Evolutionary conservation across 2,797 vertebrate species (phyloP).

Genomic region (Mus minutoides): DNA sequence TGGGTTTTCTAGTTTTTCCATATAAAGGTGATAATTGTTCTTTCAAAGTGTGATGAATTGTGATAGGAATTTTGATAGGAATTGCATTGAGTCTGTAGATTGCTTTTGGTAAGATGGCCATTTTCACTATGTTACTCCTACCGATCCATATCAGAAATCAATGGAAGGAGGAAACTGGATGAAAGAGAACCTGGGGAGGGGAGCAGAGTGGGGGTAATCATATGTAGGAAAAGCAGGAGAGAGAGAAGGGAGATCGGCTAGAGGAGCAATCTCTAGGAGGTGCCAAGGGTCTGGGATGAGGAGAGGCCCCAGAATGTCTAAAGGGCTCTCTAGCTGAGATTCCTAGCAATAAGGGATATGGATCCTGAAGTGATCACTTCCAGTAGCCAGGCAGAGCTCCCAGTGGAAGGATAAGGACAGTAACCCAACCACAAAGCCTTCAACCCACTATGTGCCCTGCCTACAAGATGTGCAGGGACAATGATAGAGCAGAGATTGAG

Average conservation of each 20-base stretch:
- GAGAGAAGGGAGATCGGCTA: neutral
- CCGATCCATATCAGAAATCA: neutral
- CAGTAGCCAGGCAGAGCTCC: neutral
- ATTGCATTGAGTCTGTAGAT: neutral
- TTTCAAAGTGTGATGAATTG: neutral
- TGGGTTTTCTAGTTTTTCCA: neutral
- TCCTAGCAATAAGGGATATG: neutral
- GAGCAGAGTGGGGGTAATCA: neutral
- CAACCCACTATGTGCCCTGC: neutral
- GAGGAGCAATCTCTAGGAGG: neutral
- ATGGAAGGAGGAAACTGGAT: neutral
- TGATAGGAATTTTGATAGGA: neutral
- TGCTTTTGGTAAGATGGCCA: neutral
- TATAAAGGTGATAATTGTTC: neutral
- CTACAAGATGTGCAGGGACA: neutral
- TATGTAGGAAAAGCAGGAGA: neutral
- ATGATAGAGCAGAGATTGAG: neutral
- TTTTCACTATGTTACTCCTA: neutral
- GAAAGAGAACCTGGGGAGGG: neutral
- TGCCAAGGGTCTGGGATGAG: neutral
- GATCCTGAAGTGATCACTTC: neutral
- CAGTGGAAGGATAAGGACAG: neutral
- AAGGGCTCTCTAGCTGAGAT: neutral
- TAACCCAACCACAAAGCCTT: neutral
- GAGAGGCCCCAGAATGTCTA: too few relatives aligned